These are phyloP conservation scores for Perizoma flavofasciatum DNA, from an alignment of 2,888 invertebrate genomes.

Conservation along the genomic window DNA sequence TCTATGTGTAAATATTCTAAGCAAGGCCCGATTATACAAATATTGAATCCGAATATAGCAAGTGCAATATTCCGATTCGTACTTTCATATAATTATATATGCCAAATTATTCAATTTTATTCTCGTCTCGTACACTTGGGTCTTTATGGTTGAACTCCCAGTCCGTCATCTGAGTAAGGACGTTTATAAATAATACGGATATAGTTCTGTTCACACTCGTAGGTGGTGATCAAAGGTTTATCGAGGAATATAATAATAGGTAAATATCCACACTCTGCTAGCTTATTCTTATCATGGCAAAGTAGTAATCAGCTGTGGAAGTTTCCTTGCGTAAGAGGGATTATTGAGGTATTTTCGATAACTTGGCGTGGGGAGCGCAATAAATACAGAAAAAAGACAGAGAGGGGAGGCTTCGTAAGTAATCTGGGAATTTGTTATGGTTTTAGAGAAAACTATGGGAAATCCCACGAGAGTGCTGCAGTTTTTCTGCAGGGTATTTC, in stretches of 20 bases:
- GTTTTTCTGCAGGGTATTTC: slow-evolving; percentile 43
- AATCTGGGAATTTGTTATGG: slow-evolving; percentile 82
- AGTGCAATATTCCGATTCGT: no score
- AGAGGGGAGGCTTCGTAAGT: slow-evolving; percentile 61
- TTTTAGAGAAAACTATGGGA: slow-evolving; percentile 70
- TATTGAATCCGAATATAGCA: no score
- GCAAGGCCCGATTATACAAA: no score
- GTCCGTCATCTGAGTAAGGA: no score
- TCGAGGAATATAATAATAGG: neutral
- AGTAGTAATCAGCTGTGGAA: slow-evolving; percentile 80
- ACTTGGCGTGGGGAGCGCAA: slow-evolving; percentile 77
- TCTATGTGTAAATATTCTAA: no score
- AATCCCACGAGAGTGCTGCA: slow-evolving; percentile 69
- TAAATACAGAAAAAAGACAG: slow-evolving; percentile 75
- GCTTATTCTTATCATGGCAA: slow-evolving; percentile 62
- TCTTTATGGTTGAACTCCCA: no score
- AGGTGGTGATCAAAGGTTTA: no score
- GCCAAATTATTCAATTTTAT: no score
- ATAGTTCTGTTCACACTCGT: no score
- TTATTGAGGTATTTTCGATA: slow-evolving; percentile 78
- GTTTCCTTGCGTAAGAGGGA: slow-evolving; percentile 78
- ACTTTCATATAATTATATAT: no score
- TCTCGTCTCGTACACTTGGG: no score
- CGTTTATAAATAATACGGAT: no score
- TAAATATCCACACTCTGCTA: slow-evolving; percentile 52